Evolutionary conservation across 2,888 invertebrate species (phyloP).

Genomic region (Byasa hedistus): DNA sequence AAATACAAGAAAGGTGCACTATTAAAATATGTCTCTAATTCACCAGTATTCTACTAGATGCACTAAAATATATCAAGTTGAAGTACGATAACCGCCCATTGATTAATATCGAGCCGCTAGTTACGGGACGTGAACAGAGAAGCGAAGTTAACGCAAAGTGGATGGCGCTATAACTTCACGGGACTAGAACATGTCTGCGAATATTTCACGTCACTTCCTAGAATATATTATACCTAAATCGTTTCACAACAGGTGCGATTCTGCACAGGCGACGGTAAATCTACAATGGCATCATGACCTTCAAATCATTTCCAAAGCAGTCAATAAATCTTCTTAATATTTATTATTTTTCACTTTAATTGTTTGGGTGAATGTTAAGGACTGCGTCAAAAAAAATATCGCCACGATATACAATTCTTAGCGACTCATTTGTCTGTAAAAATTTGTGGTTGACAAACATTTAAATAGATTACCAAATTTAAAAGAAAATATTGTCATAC

Average conservation of each 20-base stretch:
- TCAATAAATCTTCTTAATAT: too few species aligned
- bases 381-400: too few species aligned
- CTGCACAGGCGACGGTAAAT: neutral
- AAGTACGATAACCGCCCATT: conserved; percentile 17
- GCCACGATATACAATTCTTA: too few species aligned
- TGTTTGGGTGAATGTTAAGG: too few species aligned
- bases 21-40: too few species aligned
- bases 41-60: neutral
- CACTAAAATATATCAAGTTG: conserved; percentile 8
- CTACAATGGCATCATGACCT: neutral
- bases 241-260: neutral
- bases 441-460: too few species aligned
- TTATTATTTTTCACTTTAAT: too few species aligned
- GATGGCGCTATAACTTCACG: conserved; percentile 16
- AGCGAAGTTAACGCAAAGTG: conserved; percentile 25
- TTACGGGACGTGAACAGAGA: conserved; percentile 23
- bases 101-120: conserved; percentile 24
- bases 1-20: too few species aligned
- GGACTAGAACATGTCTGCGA: conserved; percentile 10
- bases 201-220: conserved; percentile 16
- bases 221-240: conserved; percentile 3
- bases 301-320: too few species aligned
- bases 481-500: too few species aligned
- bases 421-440: too few species aligned
- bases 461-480: too few species aligned